A percentile compares a stretch with the other conserved stretches of the same genome.
Conservation (phyloP, 1,140 invertebrate genomes). For the Artemia franciscana region DNA sequence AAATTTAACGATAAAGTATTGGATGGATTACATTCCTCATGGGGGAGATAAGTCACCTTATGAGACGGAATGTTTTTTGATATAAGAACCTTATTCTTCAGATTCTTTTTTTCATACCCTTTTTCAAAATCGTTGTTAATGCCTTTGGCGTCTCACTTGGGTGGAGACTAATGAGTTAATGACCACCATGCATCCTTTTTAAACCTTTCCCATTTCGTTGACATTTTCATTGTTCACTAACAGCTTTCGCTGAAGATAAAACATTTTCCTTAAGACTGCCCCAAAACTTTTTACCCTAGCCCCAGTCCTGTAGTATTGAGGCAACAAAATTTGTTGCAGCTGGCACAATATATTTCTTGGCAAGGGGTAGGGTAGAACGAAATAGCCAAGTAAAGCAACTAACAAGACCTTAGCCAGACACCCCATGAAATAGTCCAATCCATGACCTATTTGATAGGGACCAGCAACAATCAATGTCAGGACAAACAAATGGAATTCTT, state of each 20-base stretch:
- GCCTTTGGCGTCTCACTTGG: background rate
- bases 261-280: background rate
- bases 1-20: background rate
- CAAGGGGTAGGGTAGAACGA: background rate
- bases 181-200: background rate
- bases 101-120: background rate
- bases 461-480: too few relatives aligned
- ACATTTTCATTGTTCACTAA: background rate
- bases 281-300: background rate
- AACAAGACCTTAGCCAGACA: background rate
- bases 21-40: background rate
- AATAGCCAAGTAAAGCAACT: background rate
- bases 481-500: too few relatives aligned
- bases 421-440: too few relatives aligned
- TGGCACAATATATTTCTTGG: background rate
- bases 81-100: background rate
- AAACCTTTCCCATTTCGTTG: background rate
- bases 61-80: background rate
- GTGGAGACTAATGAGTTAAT: background rate
- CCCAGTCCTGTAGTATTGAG: background rate
- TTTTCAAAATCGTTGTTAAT: background rate
- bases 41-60: background rate
- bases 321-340: background rate
- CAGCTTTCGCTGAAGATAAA: background rate
- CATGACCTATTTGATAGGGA: too few relatives aligned